Percentiles rank a stretch among this genome's conserved stretches.
These are phyloP conservation scores for Zosterops japonicus DNA, from an alignment of 2,113 vertebrate genomes.

Conservation along the genomic window DNA sequence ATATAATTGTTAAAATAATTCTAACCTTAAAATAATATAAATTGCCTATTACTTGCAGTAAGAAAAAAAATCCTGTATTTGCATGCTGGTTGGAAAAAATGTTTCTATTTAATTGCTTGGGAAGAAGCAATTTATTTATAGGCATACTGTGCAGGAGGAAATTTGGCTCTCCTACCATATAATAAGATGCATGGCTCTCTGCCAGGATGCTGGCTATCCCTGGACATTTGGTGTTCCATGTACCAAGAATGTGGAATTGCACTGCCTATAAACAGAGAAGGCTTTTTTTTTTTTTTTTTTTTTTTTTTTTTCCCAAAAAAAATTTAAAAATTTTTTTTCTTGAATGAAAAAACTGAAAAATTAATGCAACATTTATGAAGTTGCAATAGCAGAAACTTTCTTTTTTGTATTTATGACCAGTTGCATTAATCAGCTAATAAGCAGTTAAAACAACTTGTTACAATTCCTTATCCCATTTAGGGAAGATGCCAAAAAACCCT, in stretches of 20 bases:
- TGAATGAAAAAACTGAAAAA: neutral
- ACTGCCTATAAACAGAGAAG: conserved; percentile 45
- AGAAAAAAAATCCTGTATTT: conserved; percentile 41
- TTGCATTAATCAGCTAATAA: neutral
- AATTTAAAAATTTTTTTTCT: neutral
- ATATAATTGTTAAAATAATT: conserved; percentile 26
- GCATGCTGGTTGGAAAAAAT: conserved; percentile 62
- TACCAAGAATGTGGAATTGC: conserved; percentile 46
- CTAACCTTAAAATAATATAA: conserved; percentile 37
- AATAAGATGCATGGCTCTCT: conserved; percentile 60
- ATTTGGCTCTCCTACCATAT: conserved; percentile 64
- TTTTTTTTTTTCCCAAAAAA: no score
- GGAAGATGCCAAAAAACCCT: neutral
- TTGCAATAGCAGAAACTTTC: neutral
- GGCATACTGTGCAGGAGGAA: conserved; percentile 62
- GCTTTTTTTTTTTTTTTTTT: conserved; percentile 2
- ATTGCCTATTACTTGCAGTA: conserved; percentile 9
- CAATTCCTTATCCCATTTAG: neutral
- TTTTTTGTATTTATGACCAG: neutral
- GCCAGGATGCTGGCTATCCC: conserved; percentile 66
- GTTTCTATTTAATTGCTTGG: conserved; percentile 63
- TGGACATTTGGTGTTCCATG: conserved; percentile 39
- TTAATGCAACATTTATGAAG: neutral
- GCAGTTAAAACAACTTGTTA: neutral
- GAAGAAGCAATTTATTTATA: conserved; percentile 71